Conservation (phyloP, 1,140 invertebrate genomes). For the Brachionus rubens region DNA sequence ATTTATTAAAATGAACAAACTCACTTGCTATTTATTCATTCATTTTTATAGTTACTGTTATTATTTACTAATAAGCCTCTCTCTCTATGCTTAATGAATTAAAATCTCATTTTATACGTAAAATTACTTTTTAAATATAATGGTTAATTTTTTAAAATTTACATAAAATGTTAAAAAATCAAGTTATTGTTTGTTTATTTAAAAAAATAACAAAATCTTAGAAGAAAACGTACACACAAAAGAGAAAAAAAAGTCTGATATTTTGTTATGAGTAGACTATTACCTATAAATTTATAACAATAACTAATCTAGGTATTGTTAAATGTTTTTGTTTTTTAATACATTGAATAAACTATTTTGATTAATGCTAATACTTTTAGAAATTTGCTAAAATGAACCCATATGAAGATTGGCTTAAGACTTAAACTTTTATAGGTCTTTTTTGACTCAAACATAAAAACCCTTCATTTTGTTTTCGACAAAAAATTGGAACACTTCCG, state of each 20-base stretch:
- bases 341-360: conserved; percentile 14
- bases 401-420: not conserved
- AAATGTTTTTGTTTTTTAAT: conserved; percentile 25
- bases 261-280: too few relatives aligned
- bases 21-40: conserved; percentile 42
- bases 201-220: too few relatives aligned
- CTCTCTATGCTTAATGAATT: not conserved
- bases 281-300: too few relatives aligned
- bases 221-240: too few relatives aligned
- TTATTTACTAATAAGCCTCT: conserved; percentile 37
- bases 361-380: conserved; percentile 5
- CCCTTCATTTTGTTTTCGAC: too few relatives aligned
- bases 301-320: conserved; percentile 12
- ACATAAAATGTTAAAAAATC: conserved; percentile 11
- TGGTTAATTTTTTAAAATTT: conserved; percentile 23
- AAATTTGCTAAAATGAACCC: not conserved
- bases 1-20: conserved; percentile 40
- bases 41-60: conserved; percentile 22
- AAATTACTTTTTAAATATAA: conserved; percentile 37
- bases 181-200: not conserved
- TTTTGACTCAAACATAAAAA: not conserved
- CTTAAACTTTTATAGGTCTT: conserved; percentile 6
- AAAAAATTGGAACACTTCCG: too few relatives aligned
- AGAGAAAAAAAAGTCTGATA: too few relatives aligned
- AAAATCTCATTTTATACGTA: conserved; percentile 16